A percentile compares a stretch with the other conserved stretches of the same genome.
Conservation (phyloP, 2,888 invertebrate genomes). For the Habroteleia sp. region DNA sequence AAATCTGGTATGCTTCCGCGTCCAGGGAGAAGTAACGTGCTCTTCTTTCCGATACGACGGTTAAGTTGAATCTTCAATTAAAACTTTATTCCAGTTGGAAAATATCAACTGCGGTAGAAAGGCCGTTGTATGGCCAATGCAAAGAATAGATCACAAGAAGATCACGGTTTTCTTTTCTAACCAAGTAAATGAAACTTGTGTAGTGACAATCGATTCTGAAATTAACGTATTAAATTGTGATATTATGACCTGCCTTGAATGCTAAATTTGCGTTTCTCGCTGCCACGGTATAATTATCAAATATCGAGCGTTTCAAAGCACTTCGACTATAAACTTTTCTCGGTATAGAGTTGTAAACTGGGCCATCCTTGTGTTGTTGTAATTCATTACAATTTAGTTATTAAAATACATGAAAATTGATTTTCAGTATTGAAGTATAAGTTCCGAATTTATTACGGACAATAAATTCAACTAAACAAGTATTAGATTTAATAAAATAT, state of each 20-base stretch:
- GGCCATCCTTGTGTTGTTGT: no score
- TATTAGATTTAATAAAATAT: no score
- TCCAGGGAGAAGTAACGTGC: conserved; percentile 68
- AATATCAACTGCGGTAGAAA: conserved; percentile 70
- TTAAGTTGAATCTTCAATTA: conserved; percentile 75
- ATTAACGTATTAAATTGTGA: conserved; percentile 55
- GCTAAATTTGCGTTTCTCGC: conserved; percentile 18
- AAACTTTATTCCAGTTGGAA: conserved; percentile 73
- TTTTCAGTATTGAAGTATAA: no score
- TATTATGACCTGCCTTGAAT: conserved; percentile 42
- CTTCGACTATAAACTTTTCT: background rate
- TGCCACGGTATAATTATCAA: conserved; percentile 33
- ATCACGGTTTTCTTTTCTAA: conserved; percentile 62
- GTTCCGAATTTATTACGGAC: no score
- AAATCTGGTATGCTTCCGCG: conserved; percentile 73
- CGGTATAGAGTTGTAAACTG: no score
- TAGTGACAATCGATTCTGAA: conserved; percentile 33
- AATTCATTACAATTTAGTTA: no score
- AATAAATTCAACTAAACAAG: no score
- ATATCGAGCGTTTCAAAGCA: conserved; percentile 9
- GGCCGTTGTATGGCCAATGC: conserved; percentile 69
- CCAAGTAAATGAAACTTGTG: conserved; percentile 59
- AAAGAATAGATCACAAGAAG: conserved; percentile 69
- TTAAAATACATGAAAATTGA: no score
- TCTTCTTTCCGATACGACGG: conserved; percentile 60